Base-by-base conservation (phyloP, 2,888 invertebrate genomes). In the Agrotis clavis region DNA sequence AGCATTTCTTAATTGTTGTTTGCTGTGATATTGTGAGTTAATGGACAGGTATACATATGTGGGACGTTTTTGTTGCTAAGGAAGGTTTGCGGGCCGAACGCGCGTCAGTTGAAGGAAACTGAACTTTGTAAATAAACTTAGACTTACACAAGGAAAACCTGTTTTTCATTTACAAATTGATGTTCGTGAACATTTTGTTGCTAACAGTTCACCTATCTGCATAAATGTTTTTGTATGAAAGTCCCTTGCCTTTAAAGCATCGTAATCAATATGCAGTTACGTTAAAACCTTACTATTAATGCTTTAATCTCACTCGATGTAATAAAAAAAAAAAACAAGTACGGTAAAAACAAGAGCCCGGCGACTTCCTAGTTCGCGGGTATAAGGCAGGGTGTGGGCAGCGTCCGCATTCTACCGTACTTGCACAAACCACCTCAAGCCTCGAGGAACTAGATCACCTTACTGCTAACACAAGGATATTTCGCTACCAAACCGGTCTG, bases 11-110 rank as follows among this genome's bases (percentile, higher is more conserved):
- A 92, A 94, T 95, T 95, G 95, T 96, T 94, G 95, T 94, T 93
- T 93, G 95, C 96, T 96, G 96, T 96, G 96, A 95, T 96, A 95
- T 95, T 95, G 95, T 95, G 93, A 91, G 92, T 93, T 94, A 94
- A 95, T 94, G 94, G 94, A 95, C 94, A 92, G 90, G 87, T 91
- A 91, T 92, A 91, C 86, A 90, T 88, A 87, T 92, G 91, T 92
- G 92, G 92, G 87, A 91, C 85, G 89, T 92, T 92, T 88, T 93
- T 93, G 90, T 94, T 93, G 90, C 86, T 90, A 88, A 88, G 87
- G 86, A 89, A 87, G 90, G 88, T 88, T 83, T 88, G 87, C 77
- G 79, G 86, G 88, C 86, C 86, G 90, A 88, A 90, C 87, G 91
- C 81, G 90, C 86, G 88, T 89, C 88, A 89, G 88, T 90, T 86